Percentiles rank a stretch among this genome's conserved stretches.
Evolutionary conservation across 2,113 vertebrate genomes (phyloP).

Genomic region (Dicaeum eximium): DNA sequence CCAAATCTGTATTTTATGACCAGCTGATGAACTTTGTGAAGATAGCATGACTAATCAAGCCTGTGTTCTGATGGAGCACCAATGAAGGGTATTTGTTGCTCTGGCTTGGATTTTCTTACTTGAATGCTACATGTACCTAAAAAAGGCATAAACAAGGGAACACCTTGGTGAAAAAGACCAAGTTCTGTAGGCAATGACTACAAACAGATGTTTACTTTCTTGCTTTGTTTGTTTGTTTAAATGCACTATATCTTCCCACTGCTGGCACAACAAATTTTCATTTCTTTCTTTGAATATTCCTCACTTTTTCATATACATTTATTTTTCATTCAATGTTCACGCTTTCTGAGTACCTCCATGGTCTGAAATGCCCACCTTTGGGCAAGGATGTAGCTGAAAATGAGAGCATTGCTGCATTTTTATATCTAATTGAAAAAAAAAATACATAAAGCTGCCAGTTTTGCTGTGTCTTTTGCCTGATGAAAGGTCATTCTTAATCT

Average conservation of each 20-base stretch:
- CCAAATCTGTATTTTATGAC: neutral
- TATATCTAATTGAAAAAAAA: constrained; percentile 57
- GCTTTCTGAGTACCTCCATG: neutral
- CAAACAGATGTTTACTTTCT: neutral
- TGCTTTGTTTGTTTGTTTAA: neutral
- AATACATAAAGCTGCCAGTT: constrained; percentile 36
- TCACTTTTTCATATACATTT: neutral
- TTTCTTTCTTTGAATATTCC: neutral
- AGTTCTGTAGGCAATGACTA: neutral
- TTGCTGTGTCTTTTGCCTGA: constrained; percentile 33
- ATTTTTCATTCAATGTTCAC: neutral
- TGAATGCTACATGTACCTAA: neutral
- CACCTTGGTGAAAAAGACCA: neutral
- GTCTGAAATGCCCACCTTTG: neutral
- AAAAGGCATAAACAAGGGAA: neutral
- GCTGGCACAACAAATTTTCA: neutral
- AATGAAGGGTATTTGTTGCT: neutral
- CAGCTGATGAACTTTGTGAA: neutral
- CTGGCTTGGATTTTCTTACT: neutral
- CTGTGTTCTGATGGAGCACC: neutral
- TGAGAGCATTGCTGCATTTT: neutral
- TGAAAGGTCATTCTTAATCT: constrained; percentile 68
- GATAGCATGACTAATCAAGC: neutral
- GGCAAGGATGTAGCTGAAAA: neutral
- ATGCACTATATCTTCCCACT: rapidly evolving